Evolutionary conservation across 2,888 invertebrate species (phyloP).

Genomic region (Hirtodrosophila confusa): DNA sequence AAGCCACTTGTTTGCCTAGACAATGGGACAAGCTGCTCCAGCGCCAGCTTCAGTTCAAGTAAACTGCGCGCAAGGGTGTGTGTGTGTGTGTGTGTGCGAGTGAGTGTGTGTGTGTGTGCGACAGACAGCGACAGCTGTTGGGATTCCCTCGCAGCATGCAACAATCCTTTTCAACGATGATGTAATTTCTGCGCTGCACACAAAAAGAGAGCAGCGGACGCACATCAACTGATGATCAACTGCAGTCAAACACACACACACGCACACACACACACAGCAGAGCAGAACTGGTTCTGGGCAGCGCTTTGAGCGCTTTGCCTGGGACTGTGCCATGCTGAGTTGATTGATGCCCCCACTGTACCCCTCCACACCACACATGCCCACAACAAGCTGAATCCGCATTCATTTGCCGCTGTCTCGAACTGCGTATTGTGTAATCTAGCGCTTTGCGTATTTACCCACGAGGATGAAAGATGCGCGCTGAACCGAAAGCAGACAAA

Average conservation of each 20-base stretch:
- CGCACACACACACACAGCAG: conserved; percentile 1
- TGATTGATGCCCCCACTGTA: conserved; percentile 24
- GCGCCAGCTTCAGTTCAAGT: conserved; percentile 40
- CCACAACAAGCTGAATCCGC: conserved; percentile 27
- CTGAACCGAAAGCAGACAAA: conserved; percentile 73
- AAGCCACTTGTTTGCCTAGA: conserved; percentile 72
- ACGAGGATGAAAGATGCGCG: conserved; percentile 77
- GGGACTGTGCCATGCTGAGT: conserved; percentile 36
- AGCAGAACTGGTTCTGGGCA: conserved; percentile 53
- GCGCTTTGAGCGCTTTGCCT: conserved; percentile 24
- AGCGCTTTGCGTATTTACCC: conserved; percentile 77
- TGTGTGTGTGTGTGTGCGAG: conserved; percentile 13
- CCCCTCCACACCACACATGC: not conserved
- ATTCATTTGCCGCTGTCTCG: conserved; percentile 45
- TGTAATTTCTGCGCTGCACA: conserved; percentile 64
- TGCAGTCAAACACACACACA: conserved; percentile 24
- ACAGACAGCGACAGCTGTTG: conserved; percentile 70
- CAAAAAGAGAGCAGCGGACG: conserved; percentile 35
- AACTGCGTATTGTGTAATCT: conserved; percentile 68
- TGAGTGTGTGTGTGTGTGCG: conserved; percentile 14
- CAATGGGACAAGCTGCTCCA: conserved; percentile 47
- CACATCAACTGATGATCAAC: conserved; percentile 46
- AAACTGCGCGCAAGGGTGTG: conserved; percentile 17
- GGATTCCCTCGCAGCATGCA: conserved; percentile 64
- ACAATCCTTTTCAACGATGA: conserved; percentile 71